phyloP scores from a whole-genome alignment of 1,140 invertebrate genomes.

The Drosophila bocqueti region DNA sequence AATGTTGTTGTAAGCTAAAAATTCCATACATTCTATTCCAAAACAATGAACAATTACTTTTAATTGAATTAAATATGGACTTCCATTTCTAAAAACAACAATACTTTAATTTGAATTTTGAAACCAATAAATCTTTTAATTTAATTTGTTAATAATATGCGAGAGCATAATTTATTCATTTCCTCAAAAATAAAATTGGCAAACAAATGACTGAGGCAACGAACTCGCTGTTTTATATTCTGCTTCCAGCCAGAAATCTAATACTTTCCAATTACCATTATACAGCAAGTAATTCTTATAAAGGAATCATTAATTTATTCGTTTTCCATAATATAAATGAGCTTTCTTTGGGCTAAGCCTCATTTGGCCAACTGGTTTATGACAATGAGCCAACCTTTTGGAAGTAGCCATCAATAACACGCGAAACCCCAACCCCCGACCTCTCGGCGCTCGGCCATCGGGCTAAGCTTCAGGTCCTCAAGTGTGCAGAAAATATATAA shows the following conservation, averaged over 20 bases:
- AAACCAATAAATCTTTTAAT: background rate
- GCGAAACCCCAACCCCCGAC: constrained; percentile 16
- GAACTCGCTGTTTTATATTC: constrained; percentile 1
- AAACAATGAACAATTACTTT: background rate
- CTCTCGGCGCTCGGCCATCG: constrained; percentile 4
- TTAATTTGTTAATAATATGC: background rate
- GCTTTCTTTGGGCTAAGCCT: constrained; percentile 28
- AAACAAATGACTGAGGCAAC: constrained; percentile 28
- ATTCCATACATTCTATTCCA: background rate
- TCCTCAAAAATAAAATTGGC: background rate
- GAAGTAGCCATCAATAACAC: constrained; percentile 55
- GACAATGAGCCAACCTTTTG: constrained; percentile 55
- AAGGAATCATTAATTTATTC: constrained; percentile 26
- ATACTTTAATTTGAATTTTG: too few species aligned
- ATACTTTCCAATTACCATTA: constrained; percentile 38
- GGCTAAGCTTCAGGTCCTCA: constrained; percentile 38
- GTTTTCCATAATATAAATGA: constrained; percentile 36
- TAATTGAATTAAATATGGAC: too few species aligned
- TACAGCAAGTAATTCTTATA: constrained; percentile 5
- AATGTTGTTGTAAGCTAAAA: too few species aligned
- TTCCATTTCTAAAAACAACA: background rate
- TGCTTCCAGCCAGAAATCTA: constrained; percentile 4
- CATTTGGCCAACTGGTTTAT: constrained; percentile 51
- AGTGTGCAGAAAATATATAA: constrained; percentile 37
- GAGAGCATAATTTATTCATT: background rate